Evolutionary conservation across 2,113 vertebrate species (phyloP), one percentile per base, ranked within the genome.

Genomic region (Equus quagga): DNA sequence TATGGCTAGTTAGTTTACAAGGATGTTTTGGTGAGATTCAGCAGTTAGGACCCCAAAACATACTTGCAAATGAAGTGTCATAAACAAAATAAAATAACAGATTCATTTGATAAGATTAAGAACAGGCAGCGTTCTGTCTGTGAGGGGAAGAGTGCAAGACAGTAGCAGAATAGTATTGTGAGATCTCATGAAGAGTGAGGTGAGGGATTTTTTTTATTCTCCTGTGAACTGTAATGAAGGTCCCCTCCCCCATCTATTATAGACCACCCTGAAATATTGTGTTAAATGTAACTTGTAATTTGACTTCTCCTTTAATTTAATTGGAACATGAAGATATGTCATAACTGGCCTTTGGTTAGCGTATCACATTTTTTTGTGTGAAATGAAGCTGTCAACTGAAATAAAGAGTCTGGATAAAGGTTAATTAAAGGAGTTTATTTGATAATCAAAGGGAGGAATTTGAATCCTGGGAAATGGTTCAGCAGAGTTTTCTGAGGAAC

Each of bases 231-330:
- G 26, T 44, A 31, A n/a, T 31, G 75, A 58, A 36, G 41, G 44
- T 24, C 23, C 2, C 21, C 6, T 31, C 4, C 36, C 1, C 5
- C n/a, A 78, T 24, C 36, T 69, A 2, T 94, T 72, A 41, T 15
- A 13, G 9, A 82, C 7, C 75, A 67, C 31, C 0, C 36, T 8
- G 0, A 15, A 28, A 11, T n/a, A 3, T 36, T 46, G 0, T 75
- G 15, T 65, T 97, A 70, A 70, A 21, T 95, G 96, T 96, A n/a
- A 72, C 0, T 0, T 44, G 83, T 62, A 24, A 94, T 89, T 88
- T 96, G 58, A 83, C 2, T 10, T 44, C 90, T 81, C 41, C 14
- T 46, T 82, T 72, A 0, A 1, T 91, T 97, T 96, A 95, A 26
- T 18, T 44, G 49, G 89, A 23, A 8, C 6, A 19, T 65, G 33